Evolutionary conservation across 2,797 vertebrate species (phyloP).

Genomic region (Lepilemur ruficaudatus): DNA sequence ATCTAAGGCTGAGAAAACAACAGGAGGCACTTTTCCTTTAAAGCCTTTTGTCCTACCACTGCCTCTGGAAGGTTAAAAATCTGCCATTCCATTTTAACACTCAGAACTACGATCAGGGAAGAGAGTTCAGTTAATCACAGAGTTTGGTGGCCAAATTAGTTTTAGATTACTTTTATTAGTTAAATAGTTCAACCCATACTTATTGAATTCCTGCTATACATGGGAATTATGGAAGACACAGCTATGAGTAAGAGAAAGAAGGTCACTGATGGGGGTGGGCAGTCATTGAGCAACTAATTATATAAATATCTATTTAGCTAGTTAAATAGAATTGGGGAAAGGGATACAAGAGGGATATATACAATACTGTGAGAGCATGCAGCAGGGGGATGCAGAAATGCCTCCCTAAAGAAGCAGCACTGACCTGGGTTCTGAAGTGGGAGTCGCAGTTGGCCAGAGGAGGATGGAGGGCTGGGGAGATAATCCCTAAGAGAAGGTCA

Average conservation of each 20-base stretch:
- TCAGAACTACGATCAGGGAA: neutral
- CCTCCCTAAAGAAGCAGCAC: neutral
- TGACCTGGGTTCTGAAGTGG: neutral
- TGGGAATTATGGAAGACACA: neutral
- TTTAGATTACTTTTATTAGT: neutral
- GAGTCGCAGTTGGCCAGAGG: neutral
- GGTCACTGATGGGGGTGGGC: neutral
- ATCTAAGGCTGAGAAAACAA: neutral
- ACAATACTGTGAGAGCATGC: neutral
- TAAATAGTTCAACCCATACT: neutral
- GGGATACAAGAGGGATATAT: neutral
- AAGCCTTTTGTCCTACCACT: neutral
- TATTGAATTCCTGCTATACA: neutral
- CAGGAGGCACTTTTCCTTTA: neutral
- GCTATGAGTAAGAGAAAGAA: neutral
- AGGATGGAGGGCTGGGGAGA: neutral
- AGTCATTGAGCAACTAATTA: neutral
- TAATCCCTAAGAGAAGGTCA: neutral
- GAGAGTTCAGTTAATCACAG: neutral
- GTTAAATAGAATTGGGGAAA: neutral
- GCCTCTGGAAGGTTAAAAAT: neutral
- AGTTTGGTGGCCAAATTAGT: neutral
- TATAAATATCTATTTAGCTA: neutral
- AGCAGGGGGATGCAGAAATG: neutral
- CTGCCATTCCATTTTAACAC: neutral